Percentiles rank a stretch among this genome's conserved stretches.
phyloP scores from a whole-genome alignment of 2,888 invertebrate species.

The Steinernema scapterisci region DNA sequence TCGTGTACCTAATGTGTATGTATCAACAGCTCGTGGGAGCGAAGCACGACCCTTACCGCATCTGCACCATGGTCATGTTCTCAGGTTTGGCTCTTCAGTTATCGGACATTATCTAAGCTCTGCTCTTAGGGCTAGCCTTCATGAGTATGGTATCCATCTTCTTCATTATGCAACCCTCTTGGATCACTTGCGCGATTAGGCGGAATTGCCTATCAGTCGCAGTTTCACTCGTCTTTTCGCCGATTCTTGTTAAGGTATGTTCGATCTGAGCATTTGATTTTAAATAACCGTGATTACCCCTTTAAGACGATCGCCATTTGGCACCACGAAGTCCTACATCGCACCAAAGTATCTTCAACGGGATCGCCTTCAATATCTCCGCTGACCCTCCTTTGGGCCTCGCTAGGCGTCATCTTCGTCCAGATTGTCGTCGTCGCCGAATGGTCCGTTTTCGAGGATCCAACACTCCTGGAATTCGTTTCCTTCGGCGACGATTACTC shows the following conservation, averaged over 20 bases:
- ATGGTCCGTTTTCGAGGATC: constrained; percentile 42
- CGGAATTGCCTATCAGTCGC: constrained; percentile 53
- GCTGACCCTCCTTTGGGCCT: constrained; percentile 35
- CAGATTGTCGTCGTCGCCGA: constrained; percentile 39
- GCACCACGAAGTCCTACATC: constrained; percentile 2
- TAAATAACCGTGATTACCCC: neutral
- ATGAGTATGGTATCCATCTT: constrained; percentile 53
- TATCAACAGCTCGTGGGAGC: constrained; percentile 55
- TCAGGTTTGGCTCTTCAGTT: constrained; percentile 38
- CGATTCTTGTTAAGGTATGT: constrained; percentile 55
- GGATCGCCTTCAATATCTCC: neutral
- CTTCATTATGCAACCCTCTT: constrained; percentile 57
- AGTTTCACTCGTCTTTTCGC: constrained; percentile 51
- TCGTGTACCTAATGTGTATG: constrained; percentile 55
- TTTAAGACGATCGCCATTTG: constrained; percentile 25
- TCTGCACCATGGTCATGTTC: constrained; percentile 52
- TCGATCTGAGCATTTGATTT: too few species aligned
- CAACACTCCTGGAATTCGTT: constrained; percentile 35
- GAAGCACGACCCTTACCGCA: constrained; percentile 48
- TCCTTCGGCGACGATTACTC: constrained; percentile 38
- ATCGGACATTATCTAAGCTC: neutral
- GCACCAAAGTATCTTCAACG: neutral
- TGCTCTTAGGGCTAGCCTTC: constrained; percentile 44
- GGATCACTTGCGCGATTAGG: constrained; percentile 51
- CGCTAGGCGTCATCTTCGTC: constrained; percentile 36